Conservation (phyloP, 2,113 vertebrate species). For the Gallinago paraguaiae region DNA sequence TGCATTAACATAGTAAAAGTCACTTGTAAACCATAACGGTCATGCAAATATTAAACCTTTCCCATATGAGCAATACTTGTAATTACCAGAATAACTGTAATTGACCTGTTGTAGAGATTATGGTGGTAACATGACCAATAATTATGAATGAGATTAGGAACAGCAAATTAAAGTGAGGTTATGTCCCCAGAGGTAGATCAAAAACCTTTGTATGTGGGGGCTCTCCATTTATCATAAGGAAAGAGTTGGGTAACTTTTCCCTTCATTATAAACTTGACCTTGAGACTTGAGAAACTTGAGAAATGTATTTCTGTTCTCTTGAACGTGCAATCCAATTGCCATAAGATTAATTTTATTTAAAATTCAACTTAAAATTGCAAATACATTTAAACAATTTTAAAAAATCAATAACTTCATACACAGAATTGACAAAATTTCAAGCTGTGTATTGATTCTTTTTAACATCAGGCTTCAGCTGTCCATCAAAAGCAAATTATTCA, state of each 20-base stretch:
- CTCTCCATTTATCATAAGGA: background rate
- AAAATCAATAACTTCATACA: background rate
- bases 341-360: background rate
- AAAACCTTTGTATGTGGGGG: background rate
- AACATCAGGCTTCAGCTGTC: background rate
- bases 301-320: background rate
- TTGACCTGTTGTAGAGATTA: background rate
- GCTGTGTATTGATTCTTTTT: background rate
- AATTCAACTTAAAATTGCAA: background rate
- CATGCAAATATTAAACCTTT: background rate
- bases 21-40: background rate
- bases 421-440: background rate
- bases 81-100: background rate
- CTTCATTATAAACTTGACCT: background rate
- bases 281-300: background rate
- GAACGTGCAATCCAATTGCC: background rate
- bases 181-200: background rate
- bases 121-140: background rate
- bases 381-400: background rate
- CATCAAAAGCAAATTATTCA: background rate
- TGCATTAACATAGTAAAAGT: background rate
- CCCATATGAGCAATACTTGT: background rate
- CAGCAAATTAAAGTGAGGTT: background rate
- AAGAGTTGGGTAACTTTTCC: background rate
- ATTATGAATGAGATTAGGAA: slow-evolving; percentile 1